These are phyloP conservation scores for Hymenopus coronatus DNA, from an alignment of 2,888 invertebrate genomes.

Conservation along the genomic window DNA sequence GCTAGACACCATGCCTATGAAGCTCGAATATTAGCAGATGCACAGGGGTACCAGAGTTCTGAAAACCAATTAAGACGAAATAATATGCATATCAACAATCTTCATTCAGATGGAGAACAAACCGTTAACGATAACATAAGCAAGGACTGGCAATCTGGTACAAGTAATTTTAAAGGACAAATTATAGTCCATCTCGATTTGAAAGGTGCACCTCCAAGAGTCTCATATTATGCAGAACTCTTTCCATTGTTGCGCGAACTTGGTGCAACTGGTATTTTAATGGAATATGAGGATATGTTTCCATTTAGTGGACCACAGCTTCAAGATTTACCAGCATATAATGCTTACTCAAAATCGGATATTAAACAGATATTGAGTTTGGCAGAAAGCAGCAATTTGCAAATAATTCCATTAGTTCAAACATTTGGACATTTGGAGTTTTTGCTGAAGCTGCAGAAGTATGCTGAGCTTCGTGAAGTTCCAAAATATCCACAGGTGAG, in stretches of 20 bases:
- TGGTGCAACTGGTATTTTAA: conserved; percentile 73
- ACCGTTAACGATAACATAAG: conserved; percentile 24
- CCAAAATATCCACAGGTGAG: conserved; percentile 50
- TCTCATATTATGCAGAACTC: conserved; percentile 59
- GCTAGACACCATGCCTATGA: conserved; percentile 38
- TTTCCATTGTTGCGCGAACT: conserved; percentile 59
- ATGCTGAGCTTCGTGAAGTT: conserved; percentile 64
- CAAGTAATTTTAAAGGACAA: conserved; percentile 44
- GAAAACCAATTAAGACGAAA: conserved; percentile 14
- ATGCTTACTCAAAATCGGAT: conserved; percentile 61
- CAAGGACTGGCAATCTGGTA: conserved; percentile 24
- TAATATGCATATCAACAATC: conserved; percentile 16
- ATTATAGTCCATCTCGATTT: conserved; percentile 79
- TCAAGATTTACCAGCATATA: conserved; percentile 58
- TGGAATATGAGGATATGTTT: conserved; percentile 89
- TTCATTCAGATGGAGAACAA: conserved; percentile 26
- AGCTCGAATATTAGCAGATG: conserved; percentile 37
- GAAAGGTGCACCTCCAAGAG: conserved; percentile 77
- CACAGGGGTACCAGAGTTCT: conserved; percentile 29
- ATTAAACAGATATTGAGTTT: conserved; percentile 52
- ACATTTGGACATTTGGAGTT: conserved; percentile 85
- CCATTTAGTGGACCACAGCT: conserved; percentile 63
- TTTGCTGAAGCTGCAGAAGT: conserved; percentile 68
- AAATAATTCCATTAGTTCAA: conserved; percentile 78
- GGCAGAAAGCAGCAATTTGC: conserved; percentile 58